Conservation (phyloP, 2,888 invertebrate species). For the Lymantria monacha region DNA sequence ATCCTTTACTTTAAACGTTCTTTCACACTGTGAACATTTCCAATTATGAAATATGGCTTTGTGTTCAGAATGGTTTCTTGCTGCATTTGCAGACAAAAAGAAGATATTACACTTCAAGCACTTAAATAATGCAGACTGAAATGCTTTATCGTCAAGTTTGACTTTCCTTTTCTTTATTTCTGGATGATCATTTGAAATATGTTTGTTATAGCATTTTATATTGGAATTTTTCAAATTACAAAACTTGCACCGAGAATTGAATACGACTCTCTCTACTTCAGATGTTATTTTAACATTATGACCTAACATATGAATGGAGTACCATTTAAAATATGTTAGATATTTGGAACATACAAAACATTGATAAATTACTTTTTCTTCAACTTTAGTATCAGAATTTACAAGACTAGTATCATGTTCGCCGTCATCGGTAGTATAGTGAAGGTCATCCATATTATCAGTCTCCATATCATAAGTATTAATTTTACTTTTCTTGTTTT, state of each 20-base stretch:
- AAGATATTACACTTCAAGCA: constrained; percentile 57
- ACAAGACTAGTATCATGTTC: not conserved
- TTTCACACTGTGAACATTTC: constrained; percentile 53
- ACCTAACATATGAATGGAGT: constrained; percentile 33
- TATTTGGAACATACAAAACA: constrained; percentile 45
- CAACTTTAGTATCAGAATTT: not conserved
- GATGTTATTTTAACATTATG: constrained; percentile 34
- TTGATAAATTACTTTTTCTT: constrained; percentile 15
- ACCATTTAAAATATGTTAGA: constrained; percentile 22
- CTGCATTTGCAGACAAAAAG: constrained; percentile 51
- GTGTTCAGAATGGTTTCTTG: constrained; percentile 50
- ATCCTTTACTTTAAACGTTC: constrained; percentile 53
- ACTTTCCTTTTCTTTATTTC: constrained; percentile 6
- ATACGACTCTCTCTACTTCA: constrained; percentile 30
- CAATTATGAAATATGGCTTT: constrained; percentile 48
- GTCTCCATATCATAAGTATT: not conserved
- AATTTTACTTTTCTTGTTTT: not conserved
- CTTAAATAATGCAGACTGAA: constrained; percentile 53
- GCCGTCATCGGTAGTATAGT: not conserved
- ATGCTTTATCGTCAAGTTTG: constrained; percentile 13
- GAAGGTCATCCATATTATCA: not conserved
- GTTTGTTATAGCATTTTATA: constrained; percentile 31
- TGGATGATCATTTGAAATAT: constrained; percentile 27
- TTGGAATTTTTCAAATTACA: constrained; percentile 31
- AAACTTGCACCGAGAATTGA: constrained; percentile 44